Evolutionary conservation across 2,797 vertebrate species (phyloP).

Genomic region (Tenualosa ilisha): DNA sequence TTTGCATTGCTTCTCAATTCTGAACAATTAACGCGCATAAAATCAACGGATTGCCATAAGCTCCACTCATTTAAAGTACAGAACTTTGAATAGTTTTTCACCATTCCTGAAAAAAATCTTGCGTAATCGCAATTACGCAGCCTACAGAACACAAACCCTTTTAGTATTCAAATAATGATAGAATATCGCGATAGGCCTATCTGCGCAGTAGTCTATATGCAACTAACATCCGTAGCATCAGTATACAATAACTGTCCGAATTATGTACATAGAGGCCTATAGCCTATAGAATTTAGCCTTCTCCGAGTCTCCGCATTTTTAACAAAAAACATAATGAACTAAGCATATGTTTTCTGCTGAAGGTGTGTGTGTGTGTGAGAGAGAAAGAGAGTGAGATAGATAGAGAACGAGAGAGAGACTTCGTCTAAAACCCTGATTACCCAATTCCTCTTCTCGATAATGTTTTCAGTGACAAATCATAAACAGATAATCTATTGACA

Average conservation of each 20-base stretch:
- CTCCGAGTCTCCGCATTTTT: neutral
- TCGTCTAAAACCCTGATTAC: too few species aligned
- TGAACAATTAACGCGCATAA: neutral
- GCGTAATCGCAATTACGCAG: neutral
- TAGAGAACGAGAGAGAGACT: neutral
- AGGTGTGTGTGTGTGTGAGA: slow-evolving; percentile 20
- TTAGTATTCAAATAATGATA: too few species aligned
- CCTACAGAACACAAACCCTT: neutral
- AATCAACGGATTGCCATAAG: neutral
- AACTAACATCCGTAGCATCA: too few species aligned
- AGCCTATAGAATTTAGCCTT: neutral
- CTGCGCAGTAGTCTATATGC: too few species aligned
- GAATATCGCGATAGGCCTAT: too few species aligned
- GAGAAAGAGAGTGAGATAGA: neutral
- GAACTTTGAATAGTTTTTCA: too few species aligned
- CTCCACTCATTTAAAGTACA: neutral
- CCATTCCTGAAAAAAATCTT: too few species aligned
- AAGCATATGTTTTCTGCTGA: neutral
- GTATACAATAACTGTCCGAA: neutral
- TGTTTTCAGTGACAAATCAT: neutral
- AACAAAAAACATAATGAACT: neutral
- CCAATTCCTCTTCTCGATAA: too few species aligned
- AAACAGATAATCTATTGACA: neutral
- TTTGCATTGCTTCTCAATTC: slow-evolving; percentile 4
- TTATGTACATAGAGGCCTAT: neutral